These are phyloP conservation scores for Ganaspis sp. DNA, from an alignment of 1,140 invertebrate species.

Conservation along the genomic window DNA sequence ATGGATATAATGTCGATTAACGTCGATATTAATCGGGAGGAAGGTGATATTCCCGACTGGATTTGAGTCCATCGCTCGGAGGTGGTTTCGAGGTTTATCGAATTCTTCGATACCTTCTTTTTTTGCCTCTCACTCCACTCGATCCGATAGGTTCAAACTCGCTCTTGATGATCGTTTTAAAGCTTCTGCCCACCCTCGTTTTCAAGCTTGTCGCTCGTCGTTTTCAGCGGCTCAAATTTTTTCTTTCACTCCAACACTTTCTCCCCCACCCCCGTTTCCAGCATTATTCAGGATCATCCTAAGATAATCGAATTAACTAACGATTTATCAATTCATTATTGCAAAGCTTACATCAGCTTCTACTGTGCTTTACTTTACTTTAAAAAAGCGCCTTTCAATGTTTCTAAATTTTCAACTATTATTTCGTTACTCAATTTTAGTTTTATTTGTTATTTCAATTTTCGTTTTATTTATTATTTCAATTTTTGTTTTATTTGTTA, in stretches of 20 bases:
- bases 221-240: slow-evolving; percentile 32
- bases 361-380: background rate
- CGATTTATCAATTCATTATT: slow-evolving; percentile 64
- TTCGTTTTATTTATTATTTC: too few species aligned
- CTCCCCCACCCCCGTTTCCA: background rate
- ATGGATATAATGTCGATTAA: slow-evolving; percentile 3
- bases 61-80: slow-evolving; percentile 4
- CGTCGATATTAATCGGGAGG: background rate
- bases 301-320: slow-evolving; percentile 63
- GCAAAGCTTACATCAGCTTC: slow-evolving; percentile 37
- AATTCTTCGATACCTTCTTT: slow-evolving; percentile 56
- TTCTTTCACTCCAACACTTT: slow-evolving; percentile 12
- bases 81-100: slow-evolving; percentile 61
- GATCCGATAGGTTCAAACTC: slow-evolving; percentile 40
- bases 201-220: slow-evolving; percentile 24
- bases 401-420: background rate
- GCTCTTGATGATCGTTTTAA: slow-evolving; percentile 53
- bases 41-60: background rate
- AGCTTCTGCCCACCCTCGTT: slow-evolving; percentile 50
- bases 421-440: too few species aligned
- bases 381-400: background rate
- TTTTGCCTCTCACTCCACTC: slow-evolving; percentile 23
- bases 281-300: slow-evolving; percentile 53
- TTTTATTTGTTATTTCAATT: too few species aligned
- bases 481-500: too few species aligned